Conservation (phyloP, 1,140 invertebrate genomes). For the Bombus sibiricus region DNA sequence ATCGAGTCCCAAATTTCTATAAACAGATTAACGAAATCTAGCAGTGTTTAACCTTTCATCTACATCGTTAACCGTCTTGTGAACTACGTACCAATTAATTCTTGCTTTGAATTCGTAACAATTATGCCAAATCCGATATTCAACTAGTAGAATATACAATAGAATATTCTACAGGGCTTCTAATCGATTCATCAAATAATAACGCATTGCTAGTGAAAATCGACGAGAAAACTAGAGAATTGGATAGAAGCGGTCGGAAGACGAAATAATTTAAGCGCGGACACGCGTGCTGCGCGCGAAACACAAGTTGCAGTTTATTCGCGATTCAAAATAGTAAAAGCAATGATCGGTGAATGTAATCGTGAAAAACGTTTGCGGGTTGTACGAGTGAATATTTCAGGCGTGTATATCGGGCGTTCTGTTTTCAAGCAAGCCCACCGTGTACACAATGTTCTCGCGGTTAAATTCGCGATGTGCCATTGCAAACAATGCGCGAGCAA, state of each 20-base stretch:
- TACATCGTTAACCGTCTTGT: neutral
- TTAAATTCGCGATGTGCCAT: constrained; percentile 52
- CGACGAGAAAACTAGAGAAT: too few species aligned
- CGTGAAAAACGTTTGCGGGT: constrained; percentile 28
- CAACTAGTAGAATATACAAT: neutral
- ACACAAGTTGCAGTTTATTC: constrained; percentile 5
- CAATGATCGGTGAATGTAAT: constrained; percentile 43
- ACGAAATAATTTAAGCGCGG: constrained; percentile 5
- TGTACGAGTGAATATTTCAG: constrained; percentile 36
- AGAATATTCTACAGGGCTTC: neutral
- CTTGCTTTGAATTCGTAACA: neutral
- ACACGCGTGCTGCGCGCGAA: neutral
- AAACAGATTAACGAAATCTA: neutral
- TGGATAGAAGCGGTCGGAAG: neutral
- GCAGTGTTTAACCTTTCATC: neutral
- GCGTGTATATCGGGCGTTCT: constrained; percentile 26
- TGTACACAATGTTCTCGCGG: constrained; percentile 26
- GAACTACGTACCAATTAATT: neutral
- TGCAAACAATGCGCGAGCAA: constrained; percentile 56
- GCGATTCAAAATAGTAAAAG: constrained; percentile 37
- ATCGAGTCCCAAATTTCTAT: neutral
- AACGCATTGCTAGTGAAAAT: neutral
- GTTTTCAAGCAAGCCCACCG: constrained; percentile 35
- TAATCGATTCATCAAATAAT: neutral
- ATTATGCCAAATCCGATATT: neutral